Percentiles rank a stretch among this genome's conserved stretches.
phyloP scores from a whole-genome alignment of 2,797 vertebrate species.

The Molothrus ater region DNA sequence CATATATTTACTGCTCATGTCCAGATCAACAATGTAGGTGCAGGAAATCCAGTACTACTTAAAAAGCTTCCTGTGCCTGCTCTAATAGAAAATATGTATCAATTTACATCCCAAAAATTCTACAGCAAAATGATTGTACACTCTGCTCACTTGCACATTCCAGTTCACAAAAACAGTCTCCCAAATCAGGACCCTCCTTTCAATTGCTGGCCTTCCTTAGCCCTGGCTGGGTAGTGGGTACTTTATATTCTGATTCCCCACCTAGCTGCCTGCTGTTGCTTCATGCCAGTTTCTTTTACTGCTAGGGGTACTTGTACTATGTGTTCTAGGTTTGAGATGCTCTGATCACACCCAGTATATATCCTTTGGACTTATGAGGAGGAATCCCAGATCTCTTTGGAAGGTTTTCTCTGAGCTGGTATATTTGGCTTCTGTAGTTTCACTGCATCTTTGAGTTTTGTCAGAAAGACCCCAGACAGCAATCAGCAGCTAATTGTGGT shows the following conservation, averaged over 20 bases:
- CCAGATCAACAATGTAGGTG: neutral
- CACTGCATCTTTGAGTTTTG: neutral
- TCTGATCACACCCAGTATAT: neutral
- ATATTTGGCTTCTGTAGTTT: neutral
- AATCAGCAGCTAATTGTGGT: neutral
- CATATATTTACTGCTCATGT: neutral
- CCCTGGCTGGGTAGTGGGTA: fast-evolving
- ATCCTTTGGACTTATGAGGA: neutral
- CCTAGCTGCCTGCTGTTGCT: neutral
- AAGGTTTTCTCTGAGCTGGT: neutral
- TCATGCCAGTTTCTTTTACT: neutral
- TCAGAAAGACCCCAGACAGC: neutral
- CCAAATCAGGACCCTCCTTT: neutral
- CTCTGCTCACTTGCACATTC: neutral
- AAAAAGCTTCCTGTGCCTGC: neutral
- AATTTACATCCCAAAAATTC: neutral
- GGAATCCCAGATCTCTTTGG: neutral
- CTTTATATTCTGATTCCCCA: neutral
- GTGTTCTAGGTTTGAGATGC: neutral
- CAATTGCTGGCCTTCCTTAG: neutral
- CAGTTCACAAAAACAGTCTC: neutral
- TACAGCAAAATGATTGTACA: neutral
- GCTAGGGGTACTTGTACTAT: neutral
- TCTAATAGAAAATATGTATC: neutral
- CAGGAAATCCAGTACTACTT: neutral